Evolutionary conservation across 2,888 invertebrate species (phyloP), one percentile per base, ranked within the genome.

Genomic region (Chouioia cunea): DNA sequence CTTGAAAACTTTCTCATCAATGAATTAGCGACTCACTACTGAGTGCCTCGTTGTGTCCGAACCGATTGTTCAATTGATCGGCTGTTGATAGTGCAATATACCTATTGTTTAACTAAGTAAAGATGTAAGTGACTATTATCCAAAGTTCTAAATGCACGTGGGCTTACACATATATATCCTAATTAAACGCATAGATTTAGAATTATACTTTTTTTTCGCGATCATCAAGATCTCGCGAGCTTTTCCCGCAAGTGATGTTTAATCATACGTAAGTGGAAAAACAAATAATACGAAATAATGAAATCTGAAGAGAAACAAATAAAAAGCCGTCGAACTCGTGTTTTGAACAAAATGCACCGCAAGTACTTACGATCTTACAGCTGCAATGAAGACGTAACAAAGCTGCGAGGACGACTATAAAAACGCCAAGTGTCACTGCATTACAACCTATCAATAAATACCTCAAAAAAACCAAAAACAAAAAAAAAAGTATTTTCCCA

Each of bases 401-500:
- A 16, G 22, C 44, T 27, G 36, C 14, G 57, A 47, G n/a, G 2
- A 10, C 12, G 62, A 56, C 47, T 63, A 27, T 6, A 57, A 50
- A 22, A 47, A 27, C 14, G 15, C 43, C 27, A 58, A 16, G 27
- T n/a, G 8, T 48, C 60, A 65, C 44, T 60, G 56, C 67, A 62
- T 70, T 27, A 59, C 50, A 62, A 65, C 57, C 73, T 73, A 73
- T 73, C 65, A 36, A 68, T 50, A 65, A 71, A 71, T 73, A 71
- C 71, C 70, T 74, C 70, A 67, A 72, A 63, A 67, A 74, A 60
- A 67, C 60, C 66, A 63, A 65, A 60, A 67, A 65, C 66, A 63
- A 65, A 74, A 36, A 36, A 36, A 36, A 36, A 36, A 64, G 65
- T 72, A 74, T 72, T 70, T 74, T 72, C 64, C 67, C 70, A 74